Conservation (phyloP, 2,113 vertebrate species). For the Aphelocoma coerulescens region DNA sequence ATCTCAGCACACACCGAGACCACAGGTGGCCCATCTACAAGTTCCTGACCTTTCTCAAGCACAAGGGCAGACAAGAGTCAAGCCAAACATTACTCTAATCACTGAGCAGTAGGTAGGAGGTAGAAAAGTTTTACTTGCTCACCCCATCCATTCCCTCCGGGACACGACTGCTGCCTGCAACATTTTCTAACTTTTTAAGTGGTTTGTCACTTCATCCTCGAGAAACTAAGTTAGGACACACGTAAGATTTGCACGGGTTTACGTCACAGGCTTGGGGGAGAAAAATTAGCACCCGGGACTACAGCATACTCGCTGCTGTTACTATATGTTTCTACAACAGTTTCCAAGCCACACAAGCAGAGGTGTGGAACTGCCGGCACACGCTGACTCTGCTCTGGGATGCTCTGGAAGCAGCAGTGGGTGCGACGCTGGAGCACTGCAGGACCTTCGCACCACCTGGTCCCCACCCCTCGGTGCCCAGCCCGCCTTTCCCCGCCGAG, state of each 20-base stretch:
- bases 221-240: background rate
- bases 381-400: background rate
- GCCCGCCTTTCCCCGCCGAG: background rate
- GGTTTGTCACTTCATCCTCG: background rate
- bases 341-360: background rate
- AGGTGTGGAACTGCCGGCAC: background rate
- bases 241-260: background rate
- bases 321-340: background rate
- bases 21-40: background rate
- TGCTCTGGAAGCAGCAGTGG: background rate
- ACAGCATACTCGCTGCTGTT: accelerated
- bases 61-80: background rate
- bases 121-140: background rate
- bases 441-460: background rate
- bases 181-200: background rate
- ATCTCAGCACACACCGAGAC: background rate
- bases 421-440: background rate
- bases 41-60: background rate
- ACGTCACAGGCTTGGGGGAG: background rate
- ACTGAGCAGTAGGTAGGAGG: background rate
- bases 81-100: background rate
- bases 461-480: background rate
- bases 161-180: background rate
- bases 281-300: accelerated
- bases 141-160: background rate